Percentiles rank a stretch among this genome's conserved stretches.
Evolutionary conservation across 1,140 invertebrate genomes (phyloP).

Genomic region (Anoplophora glabripennis): DNA sequence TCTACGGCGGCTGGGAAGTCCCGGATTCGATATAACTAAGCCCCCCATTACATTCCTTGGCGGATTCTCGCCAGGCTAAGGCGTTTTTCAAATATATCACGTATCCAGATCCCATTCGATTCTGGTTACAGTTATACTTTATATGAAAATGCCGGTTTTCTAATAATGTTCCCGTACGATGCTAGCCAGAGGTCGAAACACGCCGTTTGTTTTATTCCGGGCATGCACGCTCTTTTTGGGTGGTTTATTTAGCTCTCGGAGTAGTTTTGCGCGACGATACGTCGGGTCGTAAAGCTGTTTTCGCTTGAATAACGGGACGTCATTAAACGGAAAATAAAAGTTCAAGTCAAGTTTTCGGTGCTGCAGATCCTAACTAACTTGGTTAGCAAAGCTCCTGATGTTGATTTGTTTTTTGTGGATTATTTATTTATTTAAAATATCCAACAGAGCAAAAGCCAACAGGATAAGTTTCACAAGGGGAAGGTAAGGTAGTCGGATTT

Average conservation of each 20-base stretch:
- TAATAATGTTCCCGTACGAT: not conserved
- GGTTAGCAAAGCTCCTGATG: too few species aligned
- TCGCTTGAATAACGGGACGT: too few species aligned
- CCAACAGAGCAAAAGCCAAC: too few species aligned
- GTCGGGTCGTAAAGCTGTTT: not conserved
- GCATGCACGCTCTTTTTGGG: not conserved
- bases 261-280: not conserved
- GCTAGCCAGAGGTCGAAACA: not conserved
- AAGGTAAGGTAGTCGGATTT: too few species aligned
- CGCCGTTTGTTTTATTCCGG: not conserved
- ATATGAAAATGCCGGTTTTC: conserved; percentile 3
- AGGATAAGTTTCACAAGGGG: too few species aligned
- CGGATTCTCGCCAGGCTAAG: not conserved
- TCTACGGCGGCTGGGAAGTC: not conserved
- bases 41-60: not conserved
- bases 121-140: not conserved
- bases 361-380: too few species aligned
- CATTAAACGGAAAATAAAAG: not conserved
- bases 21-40: not conserved
- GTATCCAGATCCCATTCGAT: not conserved
- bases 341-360: not conserved
- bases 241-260: not conserved
- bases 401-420: too few species aligned
- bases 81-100: conserved; percentile 3
- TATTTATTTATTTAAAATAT: too few species aligned